phyloP scores from a whole-genome alignment of 2,888 invertebrate genomes.

The Heliconius ismenius region DNA sequence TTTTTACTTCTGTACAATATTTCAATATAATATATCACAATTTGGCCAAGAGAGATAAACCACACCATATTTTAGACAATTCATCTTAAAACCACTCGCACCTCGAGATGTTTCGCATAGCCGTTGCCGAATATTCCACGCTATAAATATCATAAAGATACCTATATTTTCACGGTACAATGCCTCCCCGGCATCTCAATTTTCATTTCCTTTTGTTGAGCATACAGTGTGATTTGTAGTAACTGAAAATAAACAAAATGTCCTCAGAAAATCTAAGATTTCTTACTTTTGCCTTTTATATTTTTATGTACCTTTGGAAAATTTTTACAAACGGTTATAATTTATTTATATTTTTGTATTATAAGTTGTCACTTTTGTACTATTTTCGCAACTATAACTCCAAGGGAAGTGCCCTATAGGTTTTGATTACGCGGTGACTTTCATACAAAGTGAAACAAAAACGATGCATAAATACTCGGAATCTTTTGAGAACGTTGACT shows the following conservation, averaged over 20 bases:
- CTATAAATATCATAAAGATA: slow-evolving; percentile 76
- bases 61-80: slow-evolving; percentile 22
- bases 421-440: too few species aligned
- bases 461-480: too few species aligned
- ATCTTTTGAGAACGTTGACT: too few species aligned
- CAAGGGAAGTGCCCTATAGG: too few species aligned
- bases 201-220: slow-evolving; percentile 78
- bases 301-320: background rate
- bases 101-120: slow-evolving; percentile 71
- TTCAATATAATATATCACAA: slow-evolving; percentile 4
- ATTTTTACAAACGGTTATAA: background rate
- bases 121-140: slow-evolving; percentile 72
- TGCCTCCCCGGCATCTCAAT: slow-evolving; percentile 79
- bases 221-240: slow-evolving; percentile 81
- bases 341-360: background rate
- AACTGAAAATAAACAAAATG: slow-evolving; percentile 74
- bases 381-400: too few species aligned
- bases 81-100: slow-evolving; percentile 66
- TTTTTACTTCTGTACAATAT: background rate
- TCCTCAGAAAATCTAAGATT: slow-evolving; percentile 17
- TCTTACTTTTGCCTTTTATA: background rate
- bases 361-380: too few species aligned
- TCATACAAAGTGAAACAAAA: too few species aligned
- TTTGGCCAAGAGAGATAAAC: slow-evolving; percentile 6
- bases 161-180: slow-evolving; percentile 79